A percentile compares a stretch with the other conserved stretches of the same genome.
Conservation (phyloP, 1,140 invertebrate species). For the Pseudachorutes palmiensis region DNA sequence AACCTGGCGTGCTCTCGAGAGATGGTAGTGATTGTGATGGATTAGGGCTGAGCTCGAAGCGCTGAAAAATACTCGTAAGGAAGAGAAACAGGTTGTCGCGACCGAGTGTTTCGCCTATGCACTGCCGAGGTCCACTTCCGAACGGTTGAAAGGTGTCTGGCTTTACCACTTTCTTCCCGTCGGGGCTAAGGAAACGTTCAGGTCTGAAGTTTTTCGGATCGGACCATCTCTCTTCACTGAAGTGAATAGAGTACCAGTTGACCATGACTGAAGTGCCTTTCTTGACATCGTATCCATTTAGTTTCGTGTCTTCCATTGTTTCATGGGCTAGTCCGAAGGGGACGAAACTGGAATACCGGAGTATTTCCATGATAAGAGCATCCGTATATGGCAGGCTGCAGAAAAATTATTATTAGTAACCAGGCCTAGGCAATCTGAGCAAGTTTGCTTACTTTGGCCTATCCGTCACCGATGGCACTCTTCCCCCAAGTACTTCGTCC, state of each 20-base stretch:
- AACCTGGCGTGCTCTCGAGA: neutral
- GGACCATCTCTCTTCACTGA: conserved; percentile 32
- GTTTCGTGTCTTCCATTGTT: conserved; percentile 10
- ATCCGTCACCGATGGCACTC: conserved; percentile 1
- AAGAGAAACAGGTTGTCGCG: conserved; percentile 36
- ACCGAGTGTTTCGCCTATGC: conserved; percentile 53
- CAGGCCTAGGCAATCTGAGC: too few relatives aligned
- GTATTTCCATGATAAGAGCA: conserved; percentile 9
- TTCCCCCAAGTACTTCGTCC: conserved; percentile 16
- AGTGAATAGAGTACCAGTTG: conserved; percentile 38
- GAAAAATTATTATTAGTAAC: too few relatives aligned
- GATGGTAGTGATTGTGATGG: conserved; percentile 1
- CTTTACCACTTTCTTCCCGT: conserved; percentile 27
- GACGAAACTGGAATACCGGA: conserved; percentile 2
- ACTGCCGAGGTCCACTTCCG: conserved; percentile 52
- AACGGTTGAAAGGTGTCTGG: conserved; percentile 30
- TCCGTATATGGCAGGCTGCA: conserved; percentile 37
- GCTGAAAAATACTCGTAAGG: conserved; percentile 14
- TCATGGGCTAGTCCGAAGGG: conserved; percentile 13
- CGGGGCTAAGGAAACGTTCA: conserved; percentile 35
- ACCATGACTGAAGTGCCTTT: conserved; percentile 23
- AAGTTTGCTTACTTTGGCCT: conserved; percentile 42
- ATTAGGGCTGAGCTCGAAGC: conserved; percentile 1
- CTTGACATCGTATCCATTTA: conserved; percentile 20
- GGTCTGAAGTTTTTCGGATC: conserved; percentile 46